Percentiles rank a stretch among this genome's conserved stretches.
phyloP scores from a whole-genome alignment of 1,140 invertebrate species.

The Drosophila malerkotliana region DNA sequence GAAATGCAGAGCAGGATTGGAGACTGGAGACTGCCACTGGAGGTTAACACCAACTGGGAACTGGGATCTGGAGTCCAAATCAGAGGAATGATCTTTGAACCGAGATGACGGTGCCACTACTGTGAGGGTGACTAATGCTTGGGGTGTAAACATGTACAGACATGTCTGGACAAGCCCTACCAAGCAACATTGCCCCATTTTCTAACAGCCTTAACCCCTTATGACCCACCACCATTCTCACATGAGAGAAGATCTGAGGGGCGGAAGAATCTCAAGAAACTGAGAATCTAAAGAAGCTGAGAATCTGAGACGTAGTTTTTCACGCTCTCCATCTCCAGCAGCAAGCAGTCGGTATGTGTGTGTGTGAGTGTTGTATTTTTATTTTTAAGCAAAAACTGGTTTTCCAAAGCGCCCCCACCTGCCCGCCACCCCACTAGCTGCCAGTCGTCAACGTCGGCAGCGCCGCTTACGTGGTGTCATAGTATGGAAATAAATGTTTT shows the following conservation, averaged over 20 bases:
- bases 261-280: conserved; percentile 17
- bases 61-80: not conserved
- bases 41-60: conserved; percentile 13
- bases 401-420: conserved; percentile 34
- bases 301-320: conserved; percentile 65
- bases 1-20: conserved; percentile 14
- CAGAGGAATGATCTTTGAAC: conserved; percentile 59
- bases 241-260: conserved; percentile 17
- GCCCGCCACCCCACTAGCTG: not conserved
- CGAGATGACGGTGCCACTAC: conserved; percentile 24
- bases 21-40: not conserved
- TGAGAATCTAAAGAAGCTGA: not conserved
- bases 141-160: too few species aligned
- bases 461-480: conserved; percentile 67
- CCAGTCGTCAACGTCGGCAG: conserved; percentile 7
- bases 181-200: not conserved
- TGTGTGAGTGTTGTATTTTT: conserved; percentile 58
- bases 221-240: conserved; percentile 14
- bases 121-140: too few species aligned
- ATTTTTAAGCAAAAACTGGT: conserved; percentile 79
- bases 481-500: conserved; percentile 60
- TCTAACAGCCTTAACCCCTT: not conserved
- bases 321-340: conserved; percentile 58
- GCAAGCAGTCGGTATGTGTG: conserved; percentile 17
- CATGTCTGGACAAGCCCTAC: too few species aligned